phyloP scores from a whole-genome alignment of 2,797 vertebrate species.

The Melanotaenia trifasciata region DNA sequence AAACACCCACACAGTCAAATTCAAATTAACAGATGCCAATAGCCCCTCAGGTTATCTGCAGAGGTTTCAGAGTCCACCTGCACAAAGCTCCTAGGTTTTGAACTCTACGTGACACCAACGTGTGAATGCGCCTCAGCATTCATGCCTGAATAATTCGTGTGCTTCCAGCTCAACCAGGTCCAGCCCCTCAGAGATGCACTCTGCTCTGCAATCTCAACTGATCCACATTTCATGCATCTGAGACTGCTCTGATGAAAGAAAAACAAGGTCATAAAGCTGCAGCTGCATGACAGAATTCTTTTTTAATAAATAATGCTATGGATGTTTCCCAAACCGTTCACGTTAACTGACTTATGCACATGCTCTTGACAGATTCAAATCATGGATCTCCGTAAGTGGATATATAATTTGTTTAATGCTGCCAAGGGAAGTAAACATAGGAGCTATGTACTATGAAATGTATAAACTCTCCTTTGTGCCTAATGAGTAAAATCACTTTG shows the following conservation, averaged over 20 bases:
- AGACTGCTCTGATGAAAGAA: conserved; percentile 35
- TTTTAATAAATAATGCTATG: conserved; percentile 41
- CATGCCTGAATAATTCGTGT: conserved; percentile 75
- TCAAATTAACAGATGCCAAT: conserved; percentile 62
- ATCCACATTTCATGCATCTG: conserved; percentile 51
- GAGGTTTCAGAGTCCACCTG: conserved; percentile 62
- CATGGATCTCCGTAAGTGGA: background rate
- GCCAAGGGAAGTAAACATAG: background rate
- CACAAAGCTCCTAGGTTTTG: conserved; percentile 51
- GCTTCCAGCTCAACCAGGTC: conserved; percentile 61
- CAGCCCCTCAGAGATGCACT: conserved; percentile 58
- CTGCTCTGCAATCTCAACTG: conserved; percentile 50
- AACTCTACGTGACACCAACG: conserved; percentile 73
- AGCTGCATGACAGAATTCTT: conserved; percentile 34
- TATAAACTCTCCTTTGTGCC: background rate
- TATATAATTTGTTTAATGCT: background rate
- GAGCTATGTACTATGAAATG: background rate
- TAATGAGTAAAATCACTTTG: background rate
- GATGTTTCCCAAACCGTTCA: conserved; percentile 31
- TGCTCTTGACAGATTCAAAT: conserved; percentile 5
- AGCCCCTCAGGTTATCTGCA: conserved; percentile 28
- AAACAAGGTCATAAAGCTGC: conserved; percentile 57
- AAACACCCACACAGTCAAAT: conserved; percentile 49
- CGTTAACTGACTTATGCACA: conserved; percentile 25
- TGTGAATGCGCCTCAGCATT: conserved; percentile 65